Evolutionary conservation across 2,113 vertebrate species (phyloP).

Genomic region (Siniperca knerii): DNA sequence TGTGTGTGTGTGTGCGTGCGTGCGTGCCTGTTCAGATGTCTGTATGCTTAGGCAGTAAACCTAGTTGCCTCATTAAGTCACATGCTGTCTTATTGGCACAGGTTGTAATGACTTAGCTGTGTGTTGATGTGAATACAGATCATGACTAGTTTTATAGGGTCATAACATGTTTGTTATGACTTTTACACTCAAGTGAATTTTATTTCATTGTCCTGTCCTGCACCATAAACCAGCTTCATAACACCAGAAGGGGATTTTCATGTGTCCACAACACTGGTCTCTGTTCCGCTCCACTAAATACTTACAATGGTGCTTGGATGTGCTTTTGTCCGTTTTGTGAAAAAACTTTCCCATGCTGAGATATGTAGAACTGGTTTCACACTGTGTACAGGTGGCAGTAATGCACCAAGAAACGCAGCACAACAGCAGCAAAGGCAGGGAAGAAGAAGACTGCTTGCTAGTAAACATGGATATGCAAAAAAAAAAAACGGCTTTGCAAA

Average conservation of each 20-base stretch:
- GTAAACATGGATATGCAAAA: no score
- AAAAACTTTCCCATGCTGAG: not conserved
- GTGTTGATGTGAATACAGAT: constrained; percentile 41
- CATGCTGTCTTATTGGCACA: constrained; percentile 43
- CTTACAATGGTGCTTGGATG: not conserved
- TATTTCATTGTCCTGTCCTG: constrained; percentile 50
- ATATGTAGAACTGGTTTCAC: not conserved
- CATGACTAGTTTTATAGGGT: constrained; percentile 41
- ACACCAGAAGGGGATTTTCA: constrained; percentile 31
- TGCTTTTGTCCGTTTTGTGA: not conserved
- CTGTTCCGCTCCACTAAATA: constrained; percentile 6
- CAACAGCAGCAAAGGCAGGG: no score
- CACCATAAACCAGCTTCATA: constrained; percentile 46
- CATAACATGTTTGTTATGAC: constrained; percentile 60
- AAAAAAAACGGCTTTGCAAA: no score
- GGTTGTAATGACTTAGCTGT: constrained; percentile 51
- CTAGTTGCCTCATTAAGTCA: constrained; percentile 66
- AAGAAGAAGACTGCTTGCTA: no score
- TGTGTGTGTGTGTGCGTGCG: no score
- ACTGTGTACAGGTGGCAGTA: no score
- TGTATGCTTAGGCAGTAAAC: constrained; percentile 59
- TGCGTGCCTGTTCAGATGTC: not conserved
- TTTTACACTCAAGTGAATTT: constrained; percentile 62
- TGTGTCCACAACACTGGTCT: constrained; percentile 10
- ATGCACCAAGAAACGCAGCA: no score